Percentiles rank a stretch among this genome's conserved stretches.
These are phyloP conservation scores for Calameuta filiformis DNA, from an alignment of 2,888 invertebrate species.

Conservation along the genomic window DNA sequence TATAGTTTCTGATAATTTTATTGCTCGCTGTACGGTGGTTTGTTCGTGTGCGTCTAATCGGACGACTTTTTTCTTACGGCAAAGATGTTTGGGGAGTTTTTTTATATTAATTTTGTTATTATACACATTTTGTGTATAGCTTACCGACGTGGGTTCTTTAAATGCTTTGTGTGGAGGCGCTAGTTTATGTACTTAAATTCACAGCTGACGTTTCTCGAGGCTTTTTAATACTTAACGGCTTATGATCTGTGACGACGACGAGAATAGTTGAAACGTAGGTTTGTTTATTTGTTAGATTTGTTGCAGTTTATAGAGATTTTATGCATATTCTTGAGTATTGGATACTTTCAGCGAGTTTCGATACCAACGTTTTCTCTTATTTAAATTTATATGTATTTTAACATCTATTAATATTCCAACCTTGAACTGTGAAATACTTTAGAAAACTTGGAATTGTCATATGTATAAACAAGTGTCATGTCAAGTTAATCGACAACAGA, in stretches of 20 bases:
- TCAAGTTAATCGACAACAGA: background rate
- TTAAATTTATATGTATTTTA: background rate
- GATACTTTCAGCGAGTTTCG: background rate
- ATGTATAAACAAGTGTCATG: background rate
- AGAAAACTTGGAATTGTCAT: background rate
- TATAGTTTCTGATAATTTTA: background rate
- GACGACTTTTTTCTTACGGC: background rate
- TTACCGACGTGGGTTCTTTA: background rate
- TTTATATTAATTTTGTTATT: background rate
- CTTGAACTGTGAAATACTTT: background rate
- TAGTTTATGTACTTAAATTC: background rate
- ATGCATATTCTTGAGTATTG: background rate
- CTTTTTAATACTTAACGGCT: background rate
- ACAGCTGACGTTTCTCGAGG: background rate
- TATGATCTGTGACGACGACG: background rate
- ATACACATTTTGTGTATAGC: background rate
- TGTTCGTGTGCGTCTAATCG: background rate
- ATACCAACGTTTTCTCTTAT: background rate
- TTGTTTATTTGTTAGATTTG: background rate
- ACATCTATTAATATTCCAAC: background rate
- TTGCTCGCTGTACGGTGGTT: background rate
- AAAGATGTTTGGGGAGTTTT: background rate
- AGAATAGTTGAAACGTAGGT: background rate
- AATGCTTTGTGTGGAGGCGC: background rate
- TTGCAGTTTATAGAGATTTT: background rate